Percentiles rank a stretch among this genome's conserved stretches.
These are phyloP conservation scores for Macrosiphum euphorbiae DNA, from an alignment of 2,888 invertebrate species.

Conservation along the genomic window DNA sequence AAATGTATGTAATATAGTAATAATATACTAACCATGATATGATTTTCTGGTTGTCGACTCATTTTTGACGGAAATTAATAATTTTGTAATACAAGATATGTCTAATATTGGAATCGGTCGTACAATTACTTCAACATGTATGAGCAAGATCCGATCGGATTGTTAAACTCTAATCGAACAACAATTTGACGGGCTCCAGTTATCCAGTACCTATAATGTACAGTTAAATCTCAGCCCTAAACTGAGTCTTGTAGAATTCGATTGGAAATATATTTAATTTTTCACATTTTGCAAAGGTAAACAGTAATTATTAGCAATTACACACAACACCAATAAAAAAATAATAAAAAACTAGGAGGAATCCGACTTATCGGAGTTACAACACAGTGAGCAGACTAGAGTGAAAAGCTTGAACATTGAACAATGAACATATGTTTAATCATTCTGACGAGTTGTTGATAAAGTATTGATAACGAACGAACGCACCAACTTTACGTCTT, in stretches of 20 bases:
- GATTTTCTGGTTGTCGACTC: conserved; percentile 51
- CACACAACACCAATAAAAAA: not conserved
- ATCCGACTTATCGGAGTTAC: not conserved
- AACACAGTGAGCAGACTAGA: not conserved
- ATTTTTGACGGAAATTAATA: not conserved
- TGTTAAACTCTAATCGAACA: not conserved
- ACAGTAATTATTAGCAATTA: not conserved
- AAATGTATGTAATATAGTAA: not conserved
- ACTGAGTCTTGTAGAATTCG: not conserved
- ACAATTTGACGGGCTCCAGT: not conserved
- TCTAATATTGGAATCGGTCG: not conserved
- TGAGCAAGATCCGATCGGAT: not conserved
- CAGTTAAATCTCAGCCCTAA: not conserved
- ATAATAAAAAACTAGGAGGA: not conserved
- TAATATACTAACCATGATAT: conserved; percentile 54
- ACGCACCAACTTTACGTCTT: not conserved
- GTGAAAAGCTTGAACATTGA: conserved; percentile 15
- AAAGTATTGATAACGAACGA: conserved; percentile 37
- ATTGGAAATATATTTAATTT: not conserved
- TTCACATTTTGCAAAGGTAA: not conserved
- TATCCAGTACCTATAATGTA: not conserved
- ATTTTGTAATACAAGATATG: not conserved
- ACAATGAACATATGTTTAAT: conserved; percentile 56
- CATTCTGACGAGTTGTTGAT: conserved; percentile 32
- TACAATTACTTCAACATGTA: not conserved